Evolutionary conservation across 1,140 invertebrate species (phyloP).

Genomic region (Callitettix versicolor): DNA sequence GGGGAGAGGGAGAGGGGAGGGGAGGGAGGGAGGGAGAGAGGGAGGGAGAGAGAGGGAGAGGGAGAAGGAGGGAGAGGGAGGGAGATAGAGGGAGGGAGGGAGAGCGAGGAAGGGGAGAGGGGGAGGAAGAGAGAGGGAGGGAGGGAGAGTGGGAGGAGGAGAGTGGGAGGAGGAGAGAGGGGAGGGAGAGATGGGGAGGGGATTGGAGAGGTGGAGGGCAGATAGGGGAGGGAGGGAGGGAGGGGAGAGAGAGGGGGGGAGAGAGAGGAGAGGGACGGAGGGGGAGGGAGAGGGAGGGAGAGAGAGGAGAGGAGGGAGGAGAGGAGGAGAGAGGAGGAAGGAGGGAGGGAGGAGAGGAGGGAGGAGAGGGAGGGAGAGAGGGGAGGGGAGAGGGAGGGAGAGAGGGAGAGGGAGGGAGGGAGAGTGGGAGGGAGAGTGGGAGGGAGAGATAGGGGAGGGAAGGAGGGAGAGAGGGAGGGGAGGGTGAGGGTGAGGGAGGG

Average conservation of each 20-base stretch:
- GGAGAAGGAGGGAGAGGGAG: background rate
- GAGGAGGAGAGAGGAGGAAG: too few species aligned
- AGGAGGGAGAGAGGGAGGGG: too few species aligned
- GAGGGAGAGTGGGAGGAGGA: conserved; percentile 1
- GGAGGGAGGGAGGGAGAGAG: background rate
- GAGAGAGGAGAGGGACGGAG: too few species aligned
- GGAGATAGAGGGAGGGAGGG: background rate
- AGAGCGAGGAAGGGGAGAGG: background rate
- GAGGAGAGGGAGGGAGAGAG: too few species aligned
- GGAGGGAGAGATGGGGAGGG: background rate
- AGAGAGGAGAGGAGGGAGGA: background rate
- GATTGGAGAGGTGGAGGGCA: background rate
- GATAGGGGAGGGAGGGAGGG: background rate
- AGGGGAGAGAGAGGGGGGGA: background rate
- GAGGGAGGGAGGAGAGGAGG: too few species aligned
- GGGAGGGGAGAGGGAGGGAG: too few species aligned
- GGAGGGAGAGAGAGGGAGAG: background rate
- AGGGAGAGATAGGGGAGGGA: too few species aligned
- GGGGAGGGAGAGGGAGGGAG: conserved; percentile 4
- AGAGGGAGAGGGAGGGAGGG: too few species aligned
- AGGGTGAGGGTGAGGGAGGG: too few species aligned
- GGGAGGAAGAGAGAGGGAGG: background rate
- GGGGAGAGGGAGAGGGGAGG: background rate
- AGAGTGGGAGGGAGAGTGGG: too few species aligned
- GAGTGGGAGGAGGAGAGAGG: background rate